Base-by-base conservation (phyloP, 2,113 vertebrate genomes). In the Anguilla japonica region DNA sequence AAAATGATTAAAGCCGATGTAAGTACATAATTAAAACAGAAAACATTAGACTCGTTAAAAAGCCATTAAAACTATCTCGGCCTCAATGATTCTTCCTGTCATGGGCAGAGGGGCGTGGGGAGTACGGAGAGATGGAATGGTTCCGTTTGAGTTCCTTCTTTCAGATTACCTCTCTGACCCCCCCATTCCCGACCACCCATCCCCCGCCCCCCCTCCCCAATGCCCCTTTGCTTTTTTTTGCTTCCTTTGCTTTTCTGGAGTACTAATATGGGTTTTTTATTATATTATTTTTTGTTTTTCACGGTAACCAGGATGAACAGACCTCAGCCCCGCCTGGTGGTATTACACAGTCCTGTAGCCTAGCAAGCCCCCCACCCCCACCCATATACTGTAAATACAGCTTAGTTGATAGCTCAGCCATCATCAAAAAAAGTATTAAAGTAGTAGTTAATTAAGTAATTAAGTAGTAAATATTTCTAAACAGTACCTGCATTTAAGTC, bases 1-100 rank as follows among this genome's bases (percentile, higher is more conserved):
- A 91, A 90, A 92, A 92, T 90, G 90, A 92, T 89, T 92, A 89
- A 84, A 89, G 83, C 88, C 85, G 88, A 91, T 91, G 91, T 91
- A 90, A 90, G 88, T 92, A 89, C 88, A 80, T 90, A 86, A 87
- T 92, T 92, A 92, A 92, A 91, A 91, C 84, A 34, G 63, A 91
- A 85, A 90, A 87, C 87, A 90, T 90, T 75, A 75, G 71, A 75
- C 71, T 75, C 71, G n/a, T 75, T 75, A 75, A 92, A 92, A 91
- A 91, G 91, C 89, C 89, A 92, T 92, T 90, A 92, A 91, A 87
- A 87, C 85, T 88, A 92, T 43, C 89, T 86, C 86, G 75, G 88
- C 89, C 88, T 89, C 90, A 91, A 91, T 75, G 90, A 90, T 89
- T 89, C 90, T 83, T 81, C 81, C 87, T 86, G 89, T 81, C 85